Evolutionary conservation across 23 tunicate species (phyloP).

Genomic region (Halocynthia roretzi): DNA sequence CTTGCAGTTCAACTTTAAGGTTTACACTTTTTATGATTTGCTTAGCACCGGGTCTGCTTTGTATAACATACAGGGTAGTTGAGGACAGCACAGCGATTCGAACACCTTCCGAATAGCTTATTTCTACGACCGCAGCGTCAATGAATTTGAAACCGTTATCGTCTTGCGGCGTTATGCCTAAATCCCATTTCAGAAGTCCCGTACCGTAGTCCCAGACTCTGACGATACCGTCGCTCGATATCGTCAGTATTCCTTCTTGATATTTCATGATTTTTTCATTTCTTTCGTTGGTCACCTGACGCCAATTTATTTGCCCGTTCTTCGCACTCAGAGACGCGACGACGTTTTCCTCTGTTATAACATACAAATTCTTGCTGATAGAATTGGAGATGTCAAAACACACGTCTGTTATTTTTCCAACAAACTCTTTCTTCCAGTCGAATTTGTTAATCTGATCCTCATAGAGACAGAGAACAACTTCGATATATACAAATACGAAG

Average conservation of each 20-base stretch:
- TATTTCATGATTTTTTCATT: constrained; percentile 42
- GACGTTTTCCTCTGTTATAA: constrained; percentile 36
- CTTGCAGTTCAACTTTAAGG: no score
- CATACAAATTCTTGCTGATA: constrained; percentile 41
- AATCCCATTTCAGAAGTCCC: constrained; percentile 74
- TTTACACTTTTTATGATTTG: no score
- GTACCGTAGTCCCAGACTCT: constrained; percentile 43
- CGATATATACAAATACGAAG: background rate
- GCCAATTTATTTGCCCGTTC: constrained; percentile 52
- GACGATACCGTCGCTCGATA: constrained; percentile 33
- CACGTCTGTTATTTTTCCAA: constrained; percentile 51
- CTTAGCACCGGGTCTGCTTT: no score
- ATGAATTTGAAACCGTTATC: constrained; percentile 20
- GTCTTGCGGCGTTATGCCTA: constrained; percentile 9
- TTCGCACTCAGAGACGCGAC: constrained; percentile 37
- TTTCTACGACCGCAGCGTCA: constrained; percentile 40
- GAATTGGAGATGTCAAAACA: constrained; percentile 49
- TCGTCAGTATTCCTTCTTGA: constrained; percentile 41
- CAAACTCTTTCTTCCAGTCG: constrained; percentile 87
- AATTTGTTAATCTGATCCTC: constrained; percentile 95
- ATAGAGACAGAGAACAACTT: constrained; percentile 32
- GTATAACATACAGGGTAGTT: constrained; percentile 7
- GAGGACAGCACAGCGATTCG: constrained; percentile 42
- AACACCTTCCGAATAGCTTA: constrained; percentile 55
- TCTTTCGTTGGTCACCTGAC: constrained; percentile 19